Percentiles rank a stretch among this genome's conserved stretches.
Evolutionary conservation across 2,888 invertebrate species (phyloP).

Genomic region (Xanthostigma xanthostigma): DNA sequence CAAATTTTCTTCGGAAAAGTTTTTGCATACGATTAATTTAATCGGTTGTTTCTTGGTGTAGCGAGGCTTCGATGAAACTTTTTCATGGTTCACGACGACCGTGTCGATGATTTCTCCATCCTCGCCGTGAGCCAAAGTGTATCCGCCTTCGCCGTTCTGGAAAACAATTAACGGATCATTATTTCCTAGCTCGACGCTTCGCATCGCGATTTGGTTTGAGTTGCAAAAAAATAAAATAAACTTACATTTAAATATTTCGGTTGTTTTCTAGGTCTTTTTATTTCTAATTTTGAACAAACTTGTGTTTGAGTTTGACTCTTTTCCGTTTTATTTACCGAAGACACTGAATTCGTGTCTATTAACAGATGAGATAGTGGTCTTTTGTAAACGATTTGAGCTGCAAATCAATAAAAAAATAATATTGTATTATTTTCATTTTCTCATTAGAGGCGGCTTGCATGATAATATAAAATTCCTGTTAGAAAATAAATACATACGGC

Average conservation of each 20-base stretch:
- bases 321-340: not conserved
- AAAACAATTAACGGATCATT: conserved; percentile 7
- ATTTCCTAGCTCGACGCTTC: too few species aligned
- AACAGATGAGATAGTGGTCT: not conserved
- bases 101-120: conserved; percentile 38
- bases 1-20: conserved; percentile 38
- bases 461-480: too few species aligned
- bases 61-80: conserved; percentile 25
- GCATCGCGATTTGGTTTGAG: too few species aligned
- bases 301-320: not conserved
- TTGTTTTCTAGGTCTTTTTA: too few species aligned
- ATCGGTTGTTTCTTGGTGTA: conserved; percentile 30
- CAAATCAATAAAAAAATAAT: not conserved
- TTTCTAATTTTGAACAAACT: too few species aligned
- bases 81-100: conserved; percentile 26
- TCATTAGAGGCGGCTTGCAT: too few species aligned
- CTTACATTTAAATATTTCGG: too few species aligned
- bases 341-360: not conserved
- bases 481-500: conserved; percentile 27
- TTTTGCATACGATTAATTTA: conserved; percentile 42
- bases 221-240: too few species aligned
- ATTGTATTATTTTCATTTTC: conserved; percentile 6
- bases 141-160: conserved; percentile 46
- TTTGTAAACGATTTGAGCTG: conserved; percentile 1
- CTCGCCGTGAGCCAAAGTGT: conserved; percentile 46